Evolutionary conservation across 2,888 invertebrate genomes (phyloP), one percentile per base, ranked within the genome.

Genomic region (Margaritifera margaritifera): DNA sequence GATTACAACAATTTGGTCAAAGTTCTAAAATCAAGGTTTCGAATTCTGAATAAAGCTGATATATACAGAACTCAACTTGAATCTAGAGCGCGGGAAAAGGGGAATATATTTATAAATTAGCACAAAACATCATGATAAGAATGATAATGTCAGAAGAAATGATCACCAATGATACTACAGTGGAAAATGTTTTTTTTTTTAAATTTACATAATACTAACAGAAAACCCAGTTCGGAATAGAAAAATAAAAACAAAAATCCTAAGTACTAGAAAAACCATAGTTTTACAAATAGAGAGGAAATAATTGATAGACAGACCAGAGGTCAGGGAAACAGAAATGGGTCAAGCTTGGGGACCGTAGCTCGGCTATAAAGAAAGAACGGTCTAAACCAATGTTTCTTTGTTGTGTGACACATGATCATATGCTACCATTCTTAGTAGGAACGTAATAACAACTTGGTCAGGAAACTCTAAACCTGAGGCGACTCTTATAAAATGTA

Each of bases 391-490:
- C n/a, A 6, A 31, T 27, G 57, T 68, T 50, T 53, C 69, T 51
- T 66, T 60, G 31, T 60, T 72, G 25, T 27, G 62, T 53, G 70
- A 70, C 42, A 64, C 62, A 50, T 64, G 71, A 52, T 67, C 67
- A 42, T 63, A 63, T 61, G 66, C 64, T 6, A 67, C 57, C 15
- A 63, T 72, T 52, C 22, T 69, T 18, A 68, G 51, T 31, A 62
- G 27, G 11, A 57, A 60, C 18, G 22, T 55, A 19, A 27, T 65
- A 25, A 62, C n/a, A 53, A 61, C 1, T 15, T 62, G 25, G 24
- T 25, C 15, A 31, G 19, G 19, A 55, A 11, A n/a, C 62, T 51
- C 8, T 6, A 15, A 8, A 60, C 60, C 60, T 31, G 19, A 24
- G 24, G 27, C 31, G 8, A 61, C 31, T 42, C 64, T 59, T 27